phyloP scores from a whole-genome alignment of 2,888 invertebrate species.

The Dynastes grantii region DNA sequence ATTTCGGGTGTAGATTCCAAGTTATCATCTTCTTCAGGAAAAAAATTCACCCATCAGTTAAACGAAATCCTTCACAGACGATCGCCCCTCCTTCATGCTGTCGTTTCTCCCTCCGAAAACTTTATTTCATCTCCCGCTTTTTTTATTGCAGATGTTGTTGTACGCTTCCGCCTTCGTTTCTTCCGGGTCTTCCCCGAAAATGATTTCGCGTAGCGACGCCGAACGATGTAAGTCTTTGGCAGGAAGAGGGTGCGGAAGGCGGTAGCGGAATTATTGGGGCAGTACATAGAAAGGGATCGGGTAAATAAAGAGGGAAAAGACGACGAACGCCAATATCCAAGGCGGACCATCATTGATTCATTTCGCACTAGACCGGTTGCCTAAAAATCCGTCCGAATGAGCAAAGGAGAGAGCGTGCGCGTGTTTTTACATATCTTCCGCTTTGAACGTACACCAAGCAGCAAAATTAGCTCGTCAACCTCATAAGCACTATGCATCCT shows the following conservation, averaged over 20 bases:
- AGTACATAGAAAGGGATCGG: constrained; percentile 5
- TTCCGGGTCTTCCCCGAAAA: constrained; percentile 27
- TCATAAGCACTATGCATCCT: no score
- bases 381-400: constrained; percentile 51
- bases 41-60: neutral
- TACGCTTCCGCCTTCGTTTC: neutral
- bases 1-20: neutral
- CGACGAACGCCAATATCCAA: constrained; percentile 15
- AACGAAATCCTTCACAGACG: neutral
- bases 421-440: constrained; percentile 1
- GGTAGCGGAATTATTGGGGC: neutral
- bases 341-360: constrained; percentile 57
- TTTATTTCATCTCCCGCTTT: neutral
- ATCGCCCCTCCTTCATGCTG: neutral
- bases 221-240: constrained; percentile 27
- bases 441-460: no score
- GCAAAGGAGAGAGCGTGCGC: neutral
- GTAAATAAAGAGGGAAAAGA: constrained; percentile 1
- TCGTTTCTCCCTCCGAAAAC: neutral
- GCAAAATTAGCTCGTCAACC: no score
- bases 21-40: neutral
- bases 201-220: neutral
- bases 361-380: constrained; percentile 57
- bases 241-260: neutral
- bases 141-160: neutral